Conservation (phyloP, 2,113 vertebrate species). For the Phycodurus eques region DNA sequence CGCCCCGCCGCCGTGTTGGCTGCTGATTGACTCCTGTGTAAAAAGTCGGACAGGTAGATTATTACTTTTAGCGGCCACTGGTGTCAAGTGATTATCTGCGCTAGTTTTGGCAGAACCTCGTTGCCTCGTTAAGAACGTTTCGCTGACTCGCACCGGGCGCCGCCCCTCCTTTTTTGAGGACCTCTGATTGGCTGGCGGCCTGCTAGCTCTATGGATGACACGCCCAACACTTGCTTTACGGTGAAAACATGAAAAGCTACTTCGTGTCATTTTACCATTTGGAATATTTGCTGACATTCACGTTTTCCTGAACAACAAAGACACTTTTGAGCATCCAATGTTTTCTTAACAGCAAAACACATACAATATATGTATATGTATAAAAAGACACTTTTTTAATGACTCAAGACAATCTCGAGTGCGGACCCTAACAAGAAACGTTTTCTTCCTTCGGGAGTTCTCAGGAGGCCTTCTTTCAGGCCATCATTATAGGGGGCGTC, state of each 20-base stretch:
- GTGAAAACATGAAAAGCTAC: neutral
- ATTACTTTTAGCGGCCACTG: conserved; percentile 49
- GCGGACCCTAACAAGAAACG: neutral
- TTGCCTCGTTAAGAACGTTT: neutral
- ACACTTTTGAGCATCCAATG: neutral
- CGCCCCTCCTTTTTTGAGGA: neutral
- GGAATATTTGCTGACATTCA: neutral
- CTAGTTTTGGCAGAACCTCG: neutral
- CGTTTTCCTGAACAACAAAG: neutral
- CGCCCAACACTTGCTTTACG: neutral
- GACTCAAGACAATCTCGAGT: no score
- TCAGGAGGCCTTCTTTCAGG: conserved; percentile 30
- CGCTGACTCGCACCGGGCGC: neutral
- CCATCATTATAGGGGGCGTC: conserved; percentile 43
- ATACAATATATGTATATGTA: no score
- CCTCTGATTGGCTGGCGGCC: neutral
- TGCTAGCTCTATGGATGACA: neutral
- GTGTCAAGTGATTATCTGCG: conserved; percentile 60
- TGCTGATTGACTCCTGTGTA: conserved; percentile 57
- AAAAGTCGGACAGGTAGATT: conserved; percentile 50
- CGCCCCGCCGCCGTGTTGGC: conserved; percentile 50
- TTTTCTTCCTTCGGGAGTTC: neutral
- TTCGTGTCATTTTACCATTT: neutral
- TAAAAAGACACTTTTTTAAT: no score
- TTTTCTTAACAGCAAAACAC: no score